Evolutionary conservation across 1,140 invertebrate genomes (phyloP), one percentile per base, ranked within the genome.

Genomic region (Mesaphorura yosii): DNA sequence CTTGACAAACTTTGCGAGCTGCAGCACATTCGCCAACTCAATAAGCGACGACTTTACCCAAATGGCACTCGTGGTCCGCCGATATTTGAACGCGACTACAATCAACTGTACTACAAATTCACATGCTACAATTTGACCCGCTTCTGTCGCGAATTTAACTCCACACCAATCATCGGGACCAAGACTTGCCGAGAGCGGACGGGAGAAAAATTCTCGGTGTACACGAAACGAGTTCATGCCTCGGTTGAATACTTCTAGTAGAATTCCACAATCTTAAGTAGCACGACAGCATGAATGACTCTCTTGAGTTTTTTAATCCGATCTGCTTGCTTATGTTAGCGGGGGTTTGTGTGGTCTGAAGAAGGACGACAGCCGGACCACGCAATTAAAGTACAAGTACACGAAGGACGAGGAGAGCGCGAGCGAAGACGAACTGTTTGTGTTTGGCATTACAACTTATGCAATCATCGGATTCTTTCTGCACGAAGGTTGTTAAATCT

Each of bases 171-270:
- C 12, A 1, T 17, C 15, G 17, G 22, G 22, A 12, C 27, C 2
- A 40, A 19, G 23, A 28, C 20, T 7, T 59, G 57, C 19, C 3
- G 29, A 4, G 34, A 54, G 38, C 15, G 14, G 12, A 34, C 19
- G 5, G 17, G 29, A 6, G 29, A 28, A 27, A 22, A 19, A 6
- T 31, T 37, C 19, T 34, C 31, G 2, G 41, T 55, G 20, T 51
- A 41, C 26, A 17, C 22, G 3, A 34, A 48, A 31, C 31, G 57
- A 39, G 20, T 26, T 31, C 48, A 59, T 26, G 48, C 52, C 0
- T 26, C 53, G 4, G 23, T 4, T n/a, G 57, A 59, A 46, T 53
- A 51, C 25, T 55, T 55, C 37, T 59, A 59, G 57, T 58, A 48
- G n/a, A n/a, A 34, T 34, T 25, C 4, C 5, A 4, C 7, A 53